Evolutionary conservation across 1,140 invertebrate species (phyloP).

Genomic region (Pentalonia nigronervosa): DNA sequence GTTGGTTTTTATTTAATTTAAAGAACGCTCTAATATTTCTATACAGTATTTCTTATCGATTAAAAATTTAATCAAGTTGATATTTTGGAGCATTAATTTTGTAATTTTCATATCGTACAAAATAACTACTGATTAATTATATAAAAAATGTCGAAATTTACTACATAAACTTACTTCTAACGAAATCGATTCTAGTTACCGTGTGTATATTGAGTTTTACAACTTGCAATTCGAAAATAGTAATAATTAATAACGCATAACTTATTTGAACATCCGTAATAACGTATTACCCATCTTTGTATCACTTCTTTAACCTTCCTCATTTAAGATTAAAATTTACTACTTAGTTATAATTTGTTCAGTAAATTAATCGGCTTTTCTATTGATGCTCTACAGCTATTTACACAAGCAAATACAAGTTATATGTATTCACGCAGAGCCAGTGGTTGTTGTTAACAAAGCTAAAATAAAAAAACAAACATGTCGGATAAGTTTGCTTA

Average conservation of each 20-base stretch:
- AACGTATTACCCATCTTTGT: background rate
- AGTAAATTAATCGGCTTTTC: background rate
- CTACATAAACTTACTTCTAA: background rate
- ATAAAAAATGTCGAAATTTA: background rate
- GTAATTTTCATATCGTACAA: background rate
- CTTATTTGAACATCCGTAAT: background rate
- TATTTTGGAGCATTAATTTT: background rate
- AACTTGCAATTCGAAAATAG: background rate
- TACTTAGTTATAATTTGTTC: background rate
- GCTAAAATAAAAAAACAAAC: too few species aligned
- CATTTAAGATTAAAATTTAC: background rate
- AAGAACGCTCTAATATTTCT: background rate
- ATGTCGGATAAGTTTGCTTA: too few species aligned
- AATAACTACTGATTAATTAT: background rate
- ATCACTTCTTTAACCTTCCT: too few species aligned
- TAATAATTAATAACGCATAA: background rate
- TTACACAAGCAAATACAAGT: background rate
- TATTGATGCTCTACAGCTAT: background rate
- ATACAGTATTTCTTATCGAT: background rate
- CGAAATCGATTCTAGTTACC: background rate
- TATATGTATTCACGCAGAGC: background rate
- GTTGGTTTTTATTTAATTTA: background rate
- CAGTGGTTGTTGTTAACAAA: too few species aligned
- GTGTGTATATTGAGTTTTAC: background rate
- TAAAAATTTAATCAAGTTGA: background rate